Evolutionary conservation across 2,113 vertebrate genomes (phyloP).

Genomic region (Blennius ocellaris): DNA sequence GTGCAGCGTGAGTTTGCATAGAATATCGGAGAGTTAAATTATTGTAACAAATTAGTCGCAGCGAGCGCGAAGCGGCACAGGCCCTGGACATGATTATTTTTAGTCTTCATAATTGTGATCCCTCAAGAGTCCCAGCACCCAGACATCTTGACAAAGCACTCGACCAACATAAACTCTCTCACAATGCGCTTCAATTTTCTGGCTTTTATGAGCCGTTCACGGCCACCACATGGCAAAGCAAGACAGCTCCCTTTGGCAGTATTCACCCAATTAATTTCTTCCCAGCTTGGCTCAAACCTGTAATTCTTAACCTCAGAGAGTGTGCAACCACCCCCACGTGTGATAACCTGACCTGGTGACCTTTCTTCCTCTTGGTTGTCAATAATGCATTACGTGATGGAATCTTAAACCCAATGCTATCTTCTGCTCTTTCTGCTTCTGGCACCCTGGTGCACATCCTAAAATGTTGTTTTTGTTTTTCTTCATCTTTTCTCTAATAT

Average conservation of each 20-base stretch:
- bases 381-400: slow-evolving; percentile 23
- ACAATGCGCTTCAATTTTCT: slow-evolving; percentile 57
- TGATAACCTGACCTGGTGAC: slow-evolving; percentile 21
- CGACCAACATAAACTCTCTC: slow-evolving; percentile 32
- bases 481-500: slow-evolving; percentile 13
- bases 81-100: slow-evolving; percentile 37
- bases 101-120: slow-evolving; percentile 46
- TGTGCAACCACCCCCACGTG: background rate
- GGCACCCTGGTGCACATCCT: slow-evolving; percentile 28
- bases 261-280: slow-evolving; percentile 39
- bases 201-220: slow-evolving; percentile 30
- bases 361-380: slow-evolving; percentile 12
- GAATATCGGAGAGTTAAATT: background rate
- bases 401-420: background rate
- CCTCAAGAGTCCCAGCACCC: slow-evolving; percentile 38
- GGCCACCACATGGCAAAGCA: slow-evolving; percentile 30
- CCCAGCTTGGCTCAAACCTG: slow-evolving; percentile 7
- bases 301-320: background rate
- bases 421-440: background rate
- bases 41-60: background rate
- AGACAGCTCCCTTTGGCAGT: slow-evolving; percentile 16
- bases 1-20: background rate
- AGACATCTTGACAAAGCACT: slow-evolving; percentile 54
- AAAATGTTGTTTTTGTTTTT: slow-evolving; percentile 57
- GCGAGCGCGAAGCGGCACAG: slow-evolving; percentile 29